Evolutionary conservation across 1,140 invertebrate genomes (phyloP).

Genomic region (Metopolophium dirhodum): DNA sequence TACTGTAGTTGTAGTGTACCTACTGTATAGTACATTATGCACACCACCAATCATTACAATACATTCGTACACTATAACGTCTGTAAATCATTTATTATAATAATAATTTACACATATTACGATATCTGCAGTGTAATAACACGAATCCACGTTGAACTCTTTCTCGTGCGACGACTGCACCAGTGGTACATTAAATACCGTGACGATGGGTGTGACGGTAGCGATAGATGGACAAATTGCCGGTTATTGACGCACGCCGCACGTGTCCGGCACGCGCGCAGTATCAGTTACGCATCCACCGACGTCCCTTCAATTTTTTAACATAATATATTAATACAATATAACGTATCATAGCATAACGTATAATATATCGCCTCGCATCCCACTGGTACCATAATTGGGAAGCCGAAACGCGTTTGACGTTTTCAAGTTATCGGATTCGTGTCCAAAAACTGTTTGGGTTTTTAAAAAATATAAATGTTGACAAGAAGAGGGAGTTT

Average conservation of each 20-base stretch:
- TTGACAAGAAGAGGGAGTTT: too few relatives aligned
- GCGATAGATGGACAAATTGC: conserved; percentile 46
- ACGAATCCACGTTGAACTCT: neutral
- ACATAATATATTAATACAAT: neutral
- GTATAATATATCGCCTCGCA: neutral
- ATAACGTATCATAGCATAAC: neutral
- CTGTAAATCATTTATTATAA: neutral
- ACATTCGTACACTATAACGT: neutral
- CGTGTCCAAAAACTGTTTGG: neutral
- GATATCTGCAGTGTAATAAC: neutral
- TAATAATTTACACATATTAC: neutral
- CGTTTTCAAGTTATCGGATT: neutral
- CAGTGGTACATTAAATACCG: neutral
- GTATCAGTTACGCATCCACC: conserved; percentile 20
- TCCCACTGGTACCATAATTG: neutral
- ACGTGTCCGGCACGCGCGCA: conserved; percentile 26
- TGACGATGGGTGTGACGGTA: neutral
- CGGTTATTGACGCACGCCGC: conserved; percentile 8
- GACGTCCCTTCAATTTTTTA: neutral
- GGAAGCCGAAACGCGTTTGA: neutral
- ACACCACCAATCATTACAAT: neutral
- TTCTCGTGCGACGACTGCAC: neutral
- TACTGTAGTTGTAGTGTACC: too few relatives aligned
- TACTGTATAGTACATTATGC: too few relatives aligned
- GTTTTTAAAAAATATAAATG: neutral